Conservation (phyloP, 2,797 vertebrate genomes). For the Poecile montanus region DNA sequence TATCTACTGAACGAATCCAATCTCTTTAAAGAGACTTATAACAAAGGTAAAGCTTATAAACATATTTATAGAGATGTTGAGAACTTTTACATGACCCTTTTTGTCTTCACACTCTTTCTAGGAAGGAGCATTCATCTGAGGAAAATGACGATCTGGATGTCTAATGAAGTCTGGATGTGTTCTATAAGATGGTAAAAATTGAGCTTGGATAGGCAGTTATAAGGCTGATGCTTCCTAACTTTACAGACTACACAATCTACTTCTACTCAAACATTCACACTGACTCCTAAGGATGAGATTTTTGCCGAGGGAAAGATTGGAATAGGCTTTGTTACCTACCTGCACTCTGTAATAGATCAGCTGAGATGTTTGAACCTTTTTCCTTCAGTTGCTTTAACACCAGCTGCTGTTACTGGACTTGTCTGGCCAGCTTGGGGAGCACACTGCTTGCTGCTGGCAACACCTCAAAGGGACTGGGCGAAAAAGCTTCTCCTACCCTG, state of each 20-base stretch:
- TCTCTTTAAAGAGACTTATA: background rate
- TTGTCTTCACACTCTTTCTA: background rate
- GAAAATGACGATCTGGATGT: background rate
- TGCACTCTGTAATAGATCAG: background rate
- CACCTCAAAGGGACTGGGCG: fast-evolving
- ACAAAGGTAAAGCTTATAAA: background rate
- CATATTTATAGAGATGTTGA: background rate
- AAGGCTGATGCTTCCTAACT: background rate
- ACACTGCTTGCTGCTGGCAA: background rate
- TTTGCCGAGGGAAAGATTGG: background rate
- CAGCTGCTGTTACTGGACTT: background rate
- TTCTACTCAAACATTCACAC: background rate
- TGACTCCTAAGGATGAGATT: background rate
- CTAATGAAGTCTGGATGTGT: background rate
- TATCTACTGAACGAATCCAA: background rate
- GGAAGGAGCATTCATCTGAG: background rate
- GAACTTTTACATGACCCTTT: background rate
- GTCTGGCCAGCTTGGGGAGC: background rate
- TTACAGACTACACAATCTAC: background rate
- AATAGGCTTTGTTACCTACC: background rate
- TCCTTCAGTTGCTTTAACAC: background rate
- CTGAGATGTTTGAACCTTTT: background rate
- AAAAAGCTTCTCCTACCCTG: background rate
- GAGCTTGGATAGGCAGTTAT: background rate
- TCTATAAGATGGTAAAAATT: background rate